Base-by-base conservation (phyloP, 1,140 invertebrate genomes). In the Fopius arisanus region DNA sequence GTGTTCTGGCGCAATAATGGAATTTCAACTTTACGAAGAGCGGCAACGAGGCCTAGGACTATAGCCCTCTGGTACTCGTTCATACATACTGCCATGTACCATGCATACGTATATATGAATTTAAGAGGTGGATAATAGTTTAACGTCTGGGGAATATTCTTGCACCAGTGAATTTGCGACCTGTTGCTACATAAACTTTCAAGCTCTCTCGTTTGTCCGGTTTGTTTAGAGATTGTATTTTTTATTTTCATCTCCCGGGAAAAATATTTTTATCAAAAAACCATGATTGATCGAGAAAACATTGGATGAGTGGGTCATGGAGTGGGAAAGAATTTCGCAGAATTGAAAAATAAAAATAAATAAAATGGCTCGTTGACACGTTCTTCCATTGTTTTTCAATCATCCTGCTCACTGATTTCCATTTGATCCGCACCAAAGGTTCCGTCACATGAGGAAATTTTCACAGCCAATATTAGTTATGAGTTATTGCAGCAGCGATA, bases 21-120 rank as follows among this genome's bases (percentile, higher is more conserved):
- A 62, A 62, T 62, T 62, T 62, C 23, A 62, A 62, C 54, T 62
- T 62, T 62, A 62, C 54, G 54, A 23, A 62, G 54, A 14, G 48
- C 10, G 23, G 21, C 21, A 62, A 21, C n/a, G 54, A 62, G 54
- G 28, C 54, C 28, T 62, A 29, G 21, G 9, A 14, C 54, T 28
- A 14, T 14, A 26, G 2, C 54, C 21, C 54, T 28, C 54, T 28
- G 23, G 21, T 62, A 28, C 21, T 62, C 26, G 12, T 12, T 62
- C 21, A 62, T 62, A 62, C 21, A 62, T 62, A 62, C 21, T 21
- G 28, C 12, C 28, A 62, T 62, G 23, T 28, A 62, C 23, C 14
- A 23, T 29, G 21, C 28, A 62, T 62, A 62, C 6, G 12, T 62
- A 62, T 62, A 28, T 62, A 62, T 62, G 14, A 62, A 62, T 62